Evolutionary conservation across 2,113 vertebrate species (phyloP).

Genomic region (Proteles cristata): DNA sequence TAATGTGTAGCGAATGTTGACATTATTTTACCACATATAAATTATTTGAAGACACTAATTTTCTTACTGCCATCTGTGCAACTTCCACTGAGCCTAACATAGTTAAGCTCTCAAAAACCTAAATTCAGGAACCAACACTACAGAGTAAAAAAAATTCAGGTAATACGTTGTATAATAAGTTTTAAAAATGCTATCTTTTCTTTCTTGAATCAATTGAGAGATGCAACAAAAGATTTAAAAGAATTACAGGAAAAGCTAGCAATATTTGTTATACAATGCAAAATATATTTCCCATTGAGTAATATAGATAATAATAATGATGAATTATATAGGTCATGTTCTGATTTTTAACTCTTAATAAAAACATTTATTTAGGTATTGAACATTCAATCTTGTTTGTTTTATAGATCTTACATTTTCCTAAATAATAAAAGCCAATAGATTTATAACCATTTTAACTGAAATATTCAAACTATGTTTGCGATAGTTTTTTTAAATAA

Average conservation of each 20-base stretch:
- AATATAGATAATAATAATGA: not conserved
- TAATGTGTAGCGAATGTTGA: not conserved
- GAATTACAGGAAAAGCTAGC: not conserved
- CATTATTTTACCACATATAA: not conserved
- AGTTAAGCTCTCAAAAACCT: not conserved
- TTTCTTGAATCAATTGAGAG: not conserved
- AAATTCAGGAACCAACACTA: not conserved
- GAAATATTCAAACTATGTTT: constrained; percentile 12
- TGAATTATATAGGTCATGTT: not conserved
- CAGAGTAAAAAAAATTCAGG: not conserved
- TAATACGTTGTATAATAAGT: not conserved
- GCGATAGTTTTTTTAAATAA: not conserved
- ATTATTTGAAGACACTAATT: not conserved
- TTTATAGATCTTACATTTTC: constrained; percentile 11
- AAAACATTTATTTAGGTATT: not conserved
- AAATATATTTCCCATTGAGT: not conserved
- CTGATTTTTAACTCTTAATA: constrained; percentile 26
- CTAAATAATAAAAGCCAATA: constrained; percentile 6
- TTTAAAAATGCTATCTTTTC: not conserved
- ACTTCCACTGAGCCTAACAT: not conserved
- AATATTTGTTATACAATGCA: not conserved
- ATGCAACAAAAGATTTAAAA: not conserved
- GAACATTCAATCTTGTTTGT: constrained; percentile 16
- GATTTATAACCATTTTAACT: not conserved
- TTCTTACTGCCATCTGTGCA: not conserved